Conservation (phyloP, 1,140 invertebrate species). For the Meteorus sp. region DNA sequence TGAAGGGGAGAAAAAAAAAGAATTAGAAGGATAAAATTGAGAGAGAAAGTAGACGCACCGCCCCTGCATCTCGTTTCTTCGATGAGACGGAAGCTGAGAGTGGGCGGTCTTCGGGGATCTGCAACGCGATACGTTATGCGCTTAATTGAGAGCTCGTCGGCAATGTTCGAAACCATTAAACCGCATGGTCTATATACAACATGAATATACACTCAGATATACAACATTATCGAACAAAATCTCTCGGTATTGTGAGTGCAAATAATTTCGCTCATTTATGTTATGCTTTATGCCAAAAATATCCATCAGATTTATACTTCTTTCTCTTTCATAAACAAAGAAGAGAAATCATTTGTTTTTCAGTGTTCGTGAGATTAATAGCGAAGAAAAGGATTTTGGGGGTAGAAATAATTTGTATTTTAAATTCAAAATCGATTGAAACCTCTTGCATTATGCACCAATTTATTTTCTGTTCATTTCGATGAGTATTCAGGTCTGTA, state of each 20-base stretch:
- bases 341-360: too few relatives aligned
- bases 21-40: background rate
- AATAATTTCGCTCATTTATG: background rate
- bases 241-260: background rate
- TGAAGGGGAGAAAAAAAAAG: constrained; percentile 7
- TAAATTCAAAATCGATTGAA: too few relatives aligned
- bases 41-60: background rate
- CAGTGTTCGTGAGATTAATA: too few relatives aligned
- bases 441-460: too few relatives aligned
- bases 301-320: too few relatives aligned
- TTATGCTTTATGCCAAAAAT: too few relatives aligned
- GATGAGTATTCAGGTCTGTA: too few relatives aligned
- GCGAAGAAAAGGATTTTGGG: too few relatives aligned
- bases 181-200: background rate
- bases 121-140: constrained; percentile 52
- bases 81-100: constrained; percentile 35
- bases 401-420: too few relatives aligned
- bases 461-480: too few relatives aligned
- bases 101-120: constrained; percentile 42
- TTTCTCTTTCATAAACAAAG: too few relatives aligned
- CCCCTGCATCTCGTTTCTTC: constrained; percentile 13
- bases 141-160: constrained; percentile 55
- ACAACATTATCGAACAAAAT: background rate
- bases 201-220: background rate
- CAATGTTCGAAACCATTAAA: constrained; percentile 32